Evolutionary conservation across 2,113 vertebrate genomes (phyloP), one percentile per base, ranked within the genome.

Genomic region (Nematolebias whitei): DNA sequence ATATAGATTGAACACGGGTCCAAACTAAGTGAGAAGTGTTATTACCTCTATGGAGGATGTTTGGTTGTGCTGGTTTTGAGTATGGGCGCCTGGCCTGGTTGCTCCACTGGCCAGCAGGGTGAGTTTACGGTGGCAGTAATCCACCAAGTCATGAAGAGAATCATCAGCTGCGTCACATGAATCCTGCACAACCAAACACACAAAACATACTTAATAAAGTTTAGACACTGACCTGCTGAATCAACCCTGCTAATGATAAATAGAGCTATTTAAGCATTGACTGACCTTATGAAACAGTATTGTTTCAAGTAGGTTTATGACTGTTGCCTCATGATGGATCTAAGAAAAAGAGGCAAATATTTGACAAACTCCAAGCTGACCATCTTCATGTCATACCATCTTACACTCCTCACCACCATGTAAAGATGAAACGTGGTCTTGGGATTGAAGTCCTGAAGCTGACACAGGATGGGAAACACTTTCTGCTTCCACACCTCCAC

Each of bases 71-170:
- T 63, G 76, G 1, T 63, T 59, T 0, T 23, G 71, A 26, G 58
- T 67, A 1, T 35, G 50, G 0, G 44, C 9, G 2, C 63, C 68
- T 2, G 77, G 74, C 0, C 9, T 72, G 55, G 85, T 18, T 0
- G 68, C 88, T 41, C 56, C 85, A 56, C 93, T 93, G 35, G 86
- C 91, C 15, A 99, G 82, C 54, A 96, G 75, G 19, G 88, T 94
- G 84, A 99, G 88, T 79, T 99, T 99, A 29, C 96, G 94, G 80
- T 97, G 95, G 81, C 95, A 97, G 39, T 98, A 99, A 90, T 99
- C 97, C 35, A 96, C 93, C 65, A 99, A 86, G 81, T 99, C 98
- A 78, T 98, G 89, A 48, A 96, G 22, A 19, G 89, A 85, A 44
- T 96, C 95, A 41, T 92, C 95, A 3, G 95, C 96, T 45, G 96